Evolutionary conservation across 1,140 invertebrate species (phyloP).

Genomic region (Eumaeus atala): DNA sequence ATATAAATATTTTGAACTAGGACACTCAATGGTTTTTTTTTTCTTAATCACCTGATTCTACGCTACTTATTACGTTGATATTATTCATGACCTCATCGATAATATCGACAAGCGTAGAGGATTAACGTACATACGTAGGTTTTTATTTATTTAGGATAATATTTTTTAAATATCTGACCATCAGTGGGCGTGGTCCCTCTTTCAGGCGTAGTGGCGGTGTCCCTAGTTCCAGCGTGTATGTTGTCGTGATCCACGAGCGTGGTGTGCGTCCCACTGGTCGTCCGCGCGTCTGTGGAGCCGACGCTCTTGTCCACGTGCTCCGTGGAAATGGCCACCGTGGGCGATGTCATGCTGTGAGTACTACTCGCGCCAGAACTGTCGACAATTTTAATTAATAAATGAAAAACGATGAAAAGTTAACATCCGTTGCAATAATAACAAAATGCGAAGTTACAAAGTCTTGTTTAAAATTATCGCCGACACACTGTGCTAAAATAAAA

Average conservation of each 20-base stretch:
- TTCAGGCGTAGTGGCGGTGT: slow-evolving; percentile 34
- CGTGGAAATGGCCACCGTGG: slow-evolving; percentile 37
- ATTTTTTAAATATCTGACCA: slow-evolving; percentile 34
- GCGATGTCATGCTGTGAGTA: slow-evolving; percentile 58
- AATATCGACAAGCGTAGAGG: too few relatives aligned
- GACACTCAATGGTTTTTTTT: too few relatives aligned
- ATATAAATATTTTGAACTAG: too few relatives aligned
- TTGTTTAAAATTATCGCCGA: too few relatives aligned
- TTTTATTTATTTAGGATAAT: too few relatives aligned
- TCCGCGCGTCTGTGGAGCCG: slow-evolving; percentile 28
- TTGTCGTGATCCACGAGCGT: slow-evolving; percentile 54
- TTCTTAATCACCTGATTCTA: too few relatives aligned
- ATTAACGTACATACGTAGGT: too few relatives aligned
- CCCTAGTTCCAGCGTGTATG: slow-evolving; percentile 52
- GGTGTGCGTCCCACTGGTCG: slow-evolving; percentile 27
- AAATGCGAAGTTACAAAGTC: too few relatives aligned
- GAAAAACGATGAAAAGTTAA: neutral
- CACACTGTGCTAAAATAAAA: too few relatives aligned
- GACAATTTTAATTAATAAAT: neutral
- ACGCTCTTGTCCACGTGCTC: slow-evolving; percentile 40
- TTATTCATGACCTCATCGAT: too few relatives aligned
- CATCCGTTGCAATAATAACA: too few relatives aligned
- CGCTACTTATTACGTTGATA: too few relatives aligned
- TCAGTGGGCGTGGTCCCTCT: slow-evolving; percentile 52
- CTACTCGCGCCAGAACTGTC: slow-evolving; percentile 49